Evolutionary conservation across 2,888 invertebrate genomes (phyloP).

Genomic region (Hirudinaria manillensis): DNA sequence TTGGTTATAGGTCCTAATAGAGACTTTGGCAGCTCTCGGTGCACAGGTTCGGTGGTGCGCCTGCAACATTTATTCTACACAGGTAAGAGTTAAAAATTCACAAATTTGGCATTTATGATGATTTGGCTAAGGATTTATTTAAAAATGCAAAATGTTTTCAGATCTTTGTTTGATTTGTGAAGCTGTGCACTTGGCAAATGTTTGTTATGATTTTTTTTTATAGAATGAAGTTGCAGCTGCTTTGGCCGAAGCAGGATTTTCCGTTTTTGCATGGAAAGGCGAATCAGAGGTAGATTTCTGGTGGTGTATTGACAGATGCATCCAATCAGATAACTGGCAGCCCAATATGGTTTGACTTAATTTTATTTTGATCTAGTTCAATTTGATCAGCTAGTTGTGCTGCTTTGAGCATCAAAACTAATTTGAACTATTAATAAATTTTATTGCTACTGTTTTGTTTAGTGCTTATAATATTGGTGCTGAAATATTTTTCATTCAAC

Average conservation of each 20-base stretch:
- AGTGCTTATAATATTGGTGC: no score
- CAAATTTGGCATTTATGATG: neutral
- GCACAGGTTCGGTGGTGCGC: slow-evolving; percentile 98
- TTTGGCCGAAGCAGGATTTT: slow-evolving; percentile 82
- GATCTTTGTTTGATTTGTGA: neutral
- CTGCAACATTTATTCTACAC: slow-evolving; percentile 98
- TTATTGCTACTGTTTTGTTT: neutral
- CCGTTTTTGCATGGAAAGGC: slow-evolving; percentile 99
- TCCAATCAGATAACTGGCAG: slow-evolving; percentile 85
- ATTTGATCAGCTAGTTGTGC: neutral
- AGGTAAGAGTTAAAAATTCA: slow-evolving; percentile 65
- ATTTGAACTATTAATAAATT: neutral
- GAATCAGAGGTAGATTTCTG: slow-evolving; percentile 97
- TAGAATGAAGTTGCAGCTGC: slow-evolving; percentile 98
- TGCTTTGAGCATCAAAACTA: neutral
- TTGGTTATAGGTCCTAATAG: slow-evolving; percentile 74
- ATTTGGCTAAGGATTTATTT: neutral
- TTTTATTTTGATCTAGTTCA: neutral
- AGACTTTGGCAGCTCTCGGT: slow-evolving; percentile 87
- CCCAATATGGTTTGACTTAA: slow-evolving; percentile 70
- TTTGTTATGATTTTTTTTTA: neutral
- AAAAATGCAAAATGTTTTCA: no score
- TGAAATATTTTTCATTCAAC: no score
- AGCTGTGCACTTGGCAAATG: neutral
- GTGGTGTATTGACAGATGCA: slow-evolving; percentile 99